Percentiles rank a stretch among this genome's conserved stretches.
Evolutionary conservation across 2,888 invertebrate genomes (phyloP).

Genomic region (Heliconius ismenius): DNA sequence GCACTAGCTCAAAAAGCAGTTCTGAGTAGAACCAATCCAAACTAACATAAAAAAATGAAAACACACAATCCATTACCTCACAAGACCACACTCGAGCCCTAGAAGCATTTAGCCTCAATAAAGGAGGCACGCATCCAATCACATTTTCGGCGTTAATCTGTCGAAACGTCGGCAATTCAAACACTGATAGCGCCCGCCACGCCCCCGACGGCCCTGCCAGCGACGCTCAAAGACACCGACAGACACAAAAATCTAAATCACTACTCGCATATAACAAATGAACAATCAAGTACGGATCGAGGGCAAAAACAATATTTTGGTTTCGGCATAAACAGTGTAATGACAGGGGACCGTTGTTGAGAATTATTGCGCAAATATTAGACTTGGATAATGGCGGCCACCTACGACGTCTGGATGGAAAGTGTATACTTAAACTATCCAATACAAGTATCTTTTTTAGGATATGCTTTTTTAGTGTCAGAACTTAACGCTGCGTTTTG

Average conservation of each 20-base stretch:
- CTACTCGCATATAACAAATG: not conserved
- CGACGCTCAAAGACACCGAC: constrained; percentile 35
- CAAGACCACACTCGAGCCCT: constrained; percentile 37
- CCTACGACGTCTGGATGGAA: not conserved
- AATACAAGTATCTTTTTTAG: too few species aligned
- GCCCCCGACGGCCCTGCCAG: constrained; percentile 29
- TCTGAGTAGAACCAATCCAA: not conserved
- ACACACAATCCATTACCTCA: not conserved
- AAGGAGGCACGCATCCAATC: constrained; percentile 31
- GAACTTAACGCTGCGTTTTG: too few species aligned
- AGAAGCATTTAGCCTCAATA: constrained; percentile 1
- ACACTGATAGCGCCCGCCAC: constrained; percentile 42
- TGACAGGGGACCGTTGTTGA: constrained; percentile 47
- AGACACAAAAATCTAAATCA: constrained; percentile 3
- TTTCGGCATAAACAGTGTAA: constrained; percentile 50
- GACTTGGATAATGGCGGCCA: constrained; percentile 42
- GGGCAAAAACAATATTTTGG: constrained; percentile 41
- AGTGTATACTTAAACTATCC: not conserved
- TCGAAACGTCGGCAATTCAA: constrained; percentile 46
- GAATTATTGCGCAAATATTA: constrained; percentile 51
- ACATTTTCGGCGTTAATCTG: constrained; percentile 46
- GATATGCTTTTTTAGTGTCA: too few species aligned
- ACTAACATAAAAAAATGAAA: constrained; percentile 1
- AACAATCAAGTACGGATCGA: constrained; percentile 9
- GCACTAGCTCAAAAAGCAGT: too few species aligned